These are phyloP conservation scores for Scophthalmus maximus DNA, from an alignment of 2,113 vertebrate genomes.

Conservation along the genomic window DNA sequence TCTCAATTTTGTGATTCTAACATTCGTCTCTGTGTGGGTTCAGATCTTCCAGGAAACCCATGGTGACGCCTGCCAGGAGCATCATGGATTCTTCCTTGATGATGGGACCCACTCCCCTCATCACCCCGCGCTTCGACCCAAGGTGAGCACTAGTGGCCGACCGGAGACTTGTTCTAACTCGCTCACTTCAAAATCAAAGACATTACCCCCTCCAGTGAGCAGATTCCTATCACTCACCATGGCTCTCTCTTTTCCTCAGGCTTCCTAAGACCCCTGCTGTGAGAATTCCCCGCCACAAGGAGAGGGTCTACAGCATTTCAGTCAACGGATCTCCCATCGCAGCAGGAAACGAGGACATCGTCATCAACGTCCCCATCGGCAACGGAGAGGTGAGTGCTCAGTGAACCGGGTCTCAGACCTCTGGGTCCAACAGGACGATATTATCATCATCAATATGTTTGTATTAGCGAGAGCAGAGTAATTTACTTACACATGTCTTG, in stretches of 20 bases:
- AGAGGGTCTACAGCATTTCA: slow-evolving; percentile 83
- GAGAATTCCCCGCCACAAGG: slow-evolving; percentile 79
- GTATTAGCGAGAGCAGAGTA: too few relatives aligned
- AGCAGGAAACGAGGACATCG: slow-evolving; percentile 68
- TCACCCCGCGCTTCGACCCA: slow-evolving; percentile 84
- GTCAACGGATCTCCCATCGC: slow-evolving; percentile 83
- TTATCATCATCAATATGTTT: too few relatives aligned
- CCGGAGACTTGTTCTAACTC: too few relatives aligned
- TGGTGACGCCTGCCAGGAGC: slow-evolving; percentile 79
- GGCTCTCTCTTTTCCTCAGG: slow-evolving; percentile 45
- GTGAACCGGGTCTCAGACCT: too few relatives aligned
- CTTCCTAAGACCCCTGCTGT: slow-evolving; percentile 81
- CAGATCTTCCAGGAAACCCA: slow-evolving; percentile 77
- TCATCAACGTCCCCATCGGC: slow-evolving; percentile 81
- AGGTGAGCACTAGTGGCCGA: slow-evolving; percentile 59
- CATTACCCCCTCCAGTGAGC: not conserved
- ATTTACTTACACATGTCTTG: not conserved
- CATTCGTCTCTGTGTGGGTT: not conserved
- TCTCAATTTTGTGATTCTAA: not conserved
- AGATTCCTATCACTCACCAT: not conserved
- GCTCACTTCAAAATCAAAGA: not conserved
- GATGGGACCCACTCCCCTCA: slow-evolving; percentile 80
- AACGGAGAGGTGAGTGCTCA: slow-evolving; percentile 81
- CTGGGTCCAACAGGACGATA: too few relatives aligned
- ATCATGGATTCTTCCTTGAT: slow-evolving; percentile 76